Base-by-base conservation (phyloP, 2,113 vertebrate species). In the Zosterops hypoxanthus region DNA sequence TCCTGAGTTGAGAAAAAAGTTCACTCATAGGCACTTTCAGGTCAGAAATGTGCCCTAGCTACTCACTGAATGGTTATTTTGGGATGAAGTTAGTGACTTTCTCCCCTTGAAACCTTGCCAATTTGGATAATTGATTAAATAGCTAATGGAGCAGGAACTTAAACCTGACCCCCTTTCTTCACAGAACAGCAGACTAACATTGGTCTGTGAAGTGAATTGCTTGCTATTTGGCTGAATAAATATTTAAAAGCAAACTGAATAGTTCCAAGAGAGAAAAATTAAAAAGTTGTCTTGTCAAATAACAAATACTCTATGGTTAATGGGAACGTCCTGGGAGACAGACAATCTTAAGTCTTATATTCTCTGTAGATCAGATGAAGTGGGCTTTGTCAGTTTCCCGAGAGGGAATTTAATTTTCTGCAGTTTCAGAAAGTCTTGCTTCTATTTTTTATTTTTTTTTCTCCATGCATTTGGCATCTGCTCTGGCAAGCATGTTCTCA, bases 61-160 rank as follows among this genome's bases (percentile, higher is more conserved):
- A 53, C 91, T 81, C 42, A 73, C 39, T 64, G 64, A 92, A 73
- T 70, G 50, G 79, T 86, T 95, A 92, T 93, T 95, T 88, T 81
- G 56, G 72, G 83, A 86, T 81, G 80, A 93, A 97, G 60, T 59
- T 52, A 90, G 72, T 46, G 52, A 66, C 72, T 89, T 84, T 91
- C 65, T 91, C 49, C 49, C 57, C 65, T 87, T 91, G 89, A 91
- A 94, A 96, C 60, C 85, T 91, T 85, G 80, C 84, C 94, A 82
- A 12, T 96, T 84, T 91, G n/a, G 63, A 72, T 95, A 96, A 95
- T 92, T 89, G 86, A 95, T 95, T 96, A 92, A 96, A 95, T 84
- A 89, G 73, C 65, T 89, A 91, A 91, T 94, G 94, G 66, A 95
- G 72, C 56, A 78, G 28, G 77, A 93, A 84, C 56, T 91, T 92